Conservation (phyloP, 2,888 invertebrate species). For the Agonopterix heracliana region DNA sequence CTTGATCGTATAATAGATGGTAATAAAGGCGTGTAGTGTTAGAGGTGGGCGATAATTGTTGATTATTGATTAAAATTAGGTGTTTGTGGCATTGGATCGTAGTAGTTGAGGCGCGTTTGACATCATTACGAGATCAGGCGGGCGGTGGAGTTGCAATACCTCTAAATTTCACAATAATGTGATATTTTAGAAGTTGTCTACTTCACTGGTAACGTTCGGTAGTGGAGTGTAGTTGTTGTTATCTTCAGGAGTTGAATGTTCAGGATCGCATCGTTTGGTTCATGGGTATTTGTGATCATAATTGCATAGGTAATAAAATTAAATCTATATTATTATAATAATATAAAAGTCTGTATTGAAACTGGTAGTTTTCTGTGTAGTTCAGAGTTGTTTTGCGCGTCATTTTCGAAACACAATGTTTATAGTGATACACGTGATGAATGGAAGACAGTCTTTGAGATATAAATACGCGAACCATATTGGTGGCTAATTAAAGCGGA, state of each 20-base stretch:
- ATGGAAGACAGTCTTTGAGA: conserved; percentile 23
- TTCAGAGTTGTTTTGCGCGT: conserved; percentile 26
- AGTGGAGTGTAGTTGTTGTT: conserved; percentile 55
- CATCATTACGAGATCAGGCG: conserved; percentile 11
- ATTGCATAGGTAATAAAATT: conserved; percentile 66
- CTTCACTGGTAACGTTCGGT: conserved; percentile 17
- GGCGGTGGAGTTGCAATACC: neutral
- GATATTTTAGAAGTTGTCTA: neutral
- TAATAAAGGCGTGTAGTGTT: conserved; percentile 68
- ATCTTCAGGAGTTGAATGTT: conserved; percentile 50
- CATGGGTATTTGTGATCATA: conserved; percentile 71
- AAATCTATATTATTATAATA: conserved; percentile 60
- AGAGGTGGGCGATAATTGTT: conserved; percentile 73
- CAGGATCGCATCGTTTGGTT: conserved; percentile 64
- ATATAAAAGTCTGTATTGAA: conserved; percentile 50
- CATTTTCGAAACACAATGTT: conserved; percentile 7
- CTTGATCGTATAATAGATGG: conserved; percentile 56
- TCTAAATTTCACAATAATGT: too few species aligned
- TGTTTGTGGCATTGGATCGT: conserved; percentile 68
- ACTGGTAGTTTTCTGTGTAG: conserved; percentile 44
- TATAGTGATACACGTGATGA: neutral
- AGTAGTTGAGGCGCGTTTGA: conserved; percentile 32
- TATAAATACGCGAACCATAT: conserved; percentile 49
- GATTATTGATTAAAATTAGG: conserved; percentile 75
- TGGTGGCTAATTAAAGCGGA: conserved; percentile 35